Evolutionary conservation across 2,113 vertebrate genomes (phyloP).

Genomic region (Nothocercus nigrocapillus): DNA sequence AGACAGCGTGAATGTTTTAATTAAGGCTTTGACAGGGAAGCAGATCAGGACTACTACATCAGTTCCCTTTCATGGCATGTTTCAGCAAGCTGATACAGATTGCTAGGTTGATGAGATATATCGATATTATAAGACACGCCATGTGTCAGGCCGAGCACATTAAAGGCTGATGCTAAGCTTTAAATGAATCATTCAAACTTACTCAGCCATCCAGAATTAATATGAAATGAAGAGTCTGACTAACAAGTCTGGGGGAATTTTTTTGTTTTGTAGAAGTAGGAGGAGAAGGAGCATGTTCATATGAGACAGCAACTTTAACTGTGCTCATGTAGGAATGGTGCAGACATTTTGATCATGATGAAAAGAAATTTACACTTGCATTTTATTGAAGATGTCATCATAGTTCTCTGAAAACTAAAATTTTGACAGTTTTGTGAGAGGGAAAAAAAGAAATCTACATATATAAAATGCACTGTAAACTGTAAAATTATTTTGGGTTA

Average conservation of each 20-base stretch:
- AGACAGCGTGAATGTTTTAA: constrained; percentile 10
- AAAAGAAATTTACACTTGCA: neutral
- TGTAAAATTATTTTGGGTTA: neutral
- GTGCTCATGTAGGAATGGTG: neutral
- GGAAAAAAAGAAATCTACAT: rapidly evolving
- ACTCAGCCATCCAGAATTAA: constrained; percentile 23
- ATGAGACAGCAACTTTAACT: neutral
- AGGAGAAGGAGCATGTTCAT: constrained; percentile 17
- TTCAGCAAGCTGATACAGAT: constrained; percentile 9
- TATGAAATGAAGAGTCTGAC: constrained; percentile 33
- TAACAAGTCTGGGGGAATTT: neutral
- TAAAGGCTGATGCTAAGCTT: constrained; percentile 24
- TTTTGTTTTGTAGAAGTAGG: constrained; percentile 35
- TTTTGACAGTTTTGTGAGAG: neutral
- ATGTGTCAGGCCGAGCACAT: neutral
- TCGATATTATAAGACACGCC: neutral
- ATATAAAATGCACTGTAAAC: neutral
- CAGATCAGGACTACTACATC: neutral
- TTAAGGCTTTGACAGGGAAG: constrained; percentile 26
- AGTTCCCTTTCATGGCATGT: neutral
- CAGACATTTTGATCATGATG: neutral
- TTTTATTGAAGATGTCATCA: neutral
- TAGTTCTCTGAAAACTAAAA: neutral
- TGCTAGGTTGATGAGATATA: neutral
- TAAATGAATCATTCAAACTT: constrained; percentile 32